Evolutionary conservation across 2,797 vertebrate genomes (phyloP).

Genomic region (Alauda arvensis): DNA sequence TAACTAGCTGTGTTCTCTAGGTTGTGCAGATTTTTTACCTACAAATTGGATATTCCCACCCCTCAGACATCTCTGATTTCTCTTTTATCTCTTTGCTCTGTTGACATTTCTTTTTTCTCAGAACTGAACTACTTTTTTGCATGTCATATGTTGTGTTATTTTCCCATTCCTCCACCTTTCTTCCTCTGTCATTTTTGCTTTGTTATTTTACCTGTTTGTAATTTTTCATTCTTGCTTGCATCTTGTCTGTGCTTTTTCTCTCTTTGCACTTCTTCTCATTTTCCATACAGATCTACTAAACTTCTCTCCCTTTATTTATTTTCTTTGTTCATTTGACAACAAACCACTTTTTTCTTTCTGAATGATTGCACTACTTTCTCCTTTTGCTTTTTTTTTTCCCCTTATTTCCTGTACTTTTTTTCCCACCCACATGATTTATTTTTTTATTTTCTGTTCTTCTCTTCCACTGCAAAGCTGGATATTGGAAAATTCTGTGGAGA

Average conservation of each 20-base stretch:
- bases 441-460: not conserved
- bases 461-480: not conserved
- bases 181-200: constrained; percentile 21
- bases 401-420: not conserved
- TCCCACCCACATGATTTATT: not conserved
- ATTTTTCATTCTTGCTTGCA: constrained; percentile 24
- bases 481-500: not conserved
- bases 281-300: not conserved
- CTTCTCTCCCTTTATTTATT: not conserved
- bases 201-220: constrained; percentile 16
- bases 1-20: not conserved
- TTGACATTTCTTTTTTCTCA: constrained; percentile 44
- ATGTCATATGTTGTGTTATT: constrained; percentile 17
- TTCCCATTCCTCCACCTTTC: constrained; percentile 1
- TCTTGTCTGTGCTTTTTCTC: not conserved
- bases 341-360: not conserved
- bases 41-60: not conserved
- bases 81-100: constrained; percentile 42
- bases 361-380: not conserved
- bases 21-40: not conserved
- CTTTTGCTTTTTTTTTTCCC: not conserved
- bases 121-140: constrained; percentile 11
- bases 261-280: constrained; percentile 6
- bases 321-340: not conserved
- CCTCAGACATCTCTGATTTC: not conserved